These are phyloP conservation scores for Exaiptasia diaphana DNA, from an alignment of 64 coral and sea anemone genomes.

Conservation along the genomic window DNA sequence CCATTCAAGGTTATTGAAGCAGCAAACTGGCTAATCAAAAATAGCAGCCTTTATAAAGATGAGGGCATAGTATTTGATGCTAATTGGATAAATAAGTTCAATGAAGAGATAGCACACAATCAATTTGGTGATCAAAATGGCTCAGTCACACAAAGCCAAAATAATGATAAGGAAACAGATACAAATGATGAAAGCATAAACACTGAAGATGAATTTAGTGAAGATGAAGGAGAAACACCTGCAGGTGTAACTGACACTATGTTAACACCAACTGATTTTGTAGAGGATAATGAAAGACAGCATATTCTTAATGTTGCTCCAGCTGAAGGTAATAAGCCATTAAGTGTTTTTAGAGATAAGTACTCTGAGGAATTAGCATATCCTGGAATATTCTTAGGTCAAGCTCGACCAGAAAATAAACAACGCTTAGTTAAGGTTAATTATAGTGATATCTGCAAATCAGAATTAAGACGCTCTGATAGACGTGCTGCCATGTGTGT, in stretches of 20 bases:
- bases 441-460: constrained; percentile 72
- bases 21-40: constrained; percentile 59
- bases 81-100: neutral
- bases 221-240: constrained; percentile 46
- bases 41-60: constrained; percentile 20
- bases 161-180: constrained; percentile 9
- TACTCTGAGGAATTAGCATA: constrained; percentile 67
- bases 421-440: no score
- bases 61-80: neutral
- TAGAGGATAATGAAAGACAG: constrained; percentile 58
- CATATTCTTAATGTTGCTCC: constrained; percentile 59
- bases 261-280: constrained; percentile 56
- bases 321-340: constrained; percentile 62
- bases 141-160: constrained; percentile 28
- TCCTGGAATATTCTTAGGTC: constrained; percentile 54
- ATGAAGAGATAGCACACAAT: neutral
- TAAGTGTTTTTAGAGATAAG: constrained; percentile 56
- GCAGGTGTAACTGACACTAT: constrained; percentile 67
- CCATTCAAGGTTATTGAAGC: constrained; percentile 25
- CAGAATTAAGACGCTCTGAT: constrained; percentile 57
- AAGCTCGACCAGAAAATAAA: constrained; percentile 27
- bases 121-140: neutral
- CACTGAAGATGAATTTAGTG: constrained; percentile 32
- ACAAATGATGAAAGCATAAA: constrained; percentile 19
- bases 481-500: constrained; percentile 53